Percentiles rank a stretch among this genome's conserved stretches.
These are phyloP conservation scores for Sylvia borin DNA, from an alignment of 2,797 vertebrate species.

Conservation along the genomic window DNA sequence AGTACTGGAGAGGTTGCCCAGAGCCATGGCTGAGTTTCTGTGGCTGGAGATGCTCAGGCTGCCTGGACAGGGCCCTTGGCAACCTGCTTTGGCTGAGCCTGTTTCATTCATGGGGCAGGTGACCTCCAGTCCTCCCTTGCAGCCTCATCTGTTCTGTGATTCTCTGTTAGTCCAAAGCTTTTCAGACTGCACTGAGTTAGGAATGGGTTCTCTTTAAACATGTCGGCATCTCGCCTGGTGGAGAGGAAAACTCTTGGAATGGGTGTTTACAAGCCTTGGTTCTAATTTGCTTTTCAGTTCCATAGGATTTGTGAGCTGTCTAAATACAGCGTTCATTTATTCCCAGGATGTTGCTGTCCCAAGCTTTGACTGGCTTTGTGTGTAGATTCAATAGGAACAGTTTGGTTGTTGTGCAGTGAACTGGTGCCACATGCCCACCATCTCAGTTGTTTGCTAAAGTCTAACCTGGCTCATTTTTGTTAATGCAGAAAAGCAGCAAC, in stretches of 20 bases:
- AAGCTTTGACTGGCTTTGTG: not conserved
- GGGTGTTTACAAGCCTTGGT: not conserved
- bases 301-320: not conserved
- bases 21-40: not conserved
- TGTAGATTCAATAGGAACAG: not conserved
- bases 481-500: not conserved
- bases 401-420: not conserved
- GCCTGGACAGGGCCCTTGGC: not conserved
- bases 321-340: not conserved
- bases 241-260: not conserved
- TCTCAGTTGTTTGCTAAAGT: not conserved
- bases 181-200: not conserved
- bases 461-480: not conserved
- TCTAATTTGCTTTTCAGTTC: not conserved
- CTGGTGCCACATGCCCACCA: not conserved
- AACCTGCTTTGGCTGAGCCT: not conserved
- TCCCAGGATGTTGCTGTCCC: not conserved
- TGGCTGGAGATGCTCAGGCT: not conserved
- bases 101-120: not conserved
- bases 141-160: not conserved
- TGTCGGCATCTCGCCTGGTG: not conserved
- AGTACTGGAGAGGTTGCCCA: not conserved
- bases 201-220: not conserved
- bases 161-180: not conserved
- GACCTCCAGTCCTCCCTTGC: not conserved